phyloP scores from a whole-genome alignment of 2,888 invertebrate species.

The Drosophila fungiperda region DNA sequence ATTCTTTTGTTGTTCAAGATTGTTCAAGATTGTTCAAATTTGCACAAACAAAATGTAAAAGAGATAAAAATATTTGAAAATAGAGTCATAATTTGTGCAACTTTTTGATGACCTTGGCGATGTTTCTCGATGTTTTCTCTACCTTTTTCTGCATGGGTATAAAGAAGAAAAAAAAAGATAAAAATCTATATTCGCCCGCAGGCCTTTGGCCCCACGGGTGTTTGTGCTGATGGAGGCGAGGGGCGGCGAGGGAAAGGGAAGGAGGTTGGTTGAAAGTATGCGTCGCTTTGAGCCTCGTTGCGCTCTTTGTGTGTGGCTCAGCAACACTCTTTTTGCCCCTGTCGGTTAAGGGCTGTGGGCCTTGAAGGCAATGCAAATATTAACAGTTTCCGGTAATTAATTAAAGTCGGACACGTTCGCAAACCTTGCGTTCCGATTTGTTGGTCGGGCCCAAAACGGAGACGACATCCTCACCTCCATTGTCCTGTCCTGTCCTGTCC shows the following conservation, averaged over 20 bases:
- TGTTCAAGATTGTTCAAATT: background rate
- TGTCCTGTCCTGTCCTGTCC: slow-evolving; percentile 23
- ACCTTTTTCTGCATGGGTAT: slow-evolving; percentile 26
- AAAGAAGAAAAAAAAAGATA: background rate
- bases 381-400: slow-evolving; percentile 78
- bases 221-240: too few species aligned
- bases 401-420: slow-evolving; percentile 68
- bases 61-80: background rate
- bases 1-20: too few species aligned
- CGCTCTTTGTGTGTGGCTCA: slow-evolving; percentile 59
- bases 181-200: slow-evolving; percentile 20
- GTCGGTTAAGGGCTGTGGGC: slow-evolving; percentile 7
- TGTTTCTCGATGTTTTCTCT: background rate
- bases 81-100: background rate
- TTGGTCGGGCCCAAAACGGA: background rate
- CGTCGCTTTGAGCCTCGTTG: slow-evolving; percentile 25
- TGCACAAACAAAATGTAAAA: background rate
- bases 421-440: slow-evolving; percentile 18
- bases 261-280: background rate
- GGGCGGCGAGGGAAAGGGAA: background rate
- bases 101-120: background rate
- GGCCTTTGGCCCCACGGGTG: slow-evolving; percentile 13
- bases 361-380: slow-evolving; percentile 73
- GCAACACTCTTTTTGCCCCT: slow-evolving; percentile 19
- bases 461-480: background rate